Percentiles rank a stretch among this genome's conserved stretches.
phyloP scores from a whole-genome alignment of 2,113 vertebrate genomes.

The Otocyon megalotis region DNA sequence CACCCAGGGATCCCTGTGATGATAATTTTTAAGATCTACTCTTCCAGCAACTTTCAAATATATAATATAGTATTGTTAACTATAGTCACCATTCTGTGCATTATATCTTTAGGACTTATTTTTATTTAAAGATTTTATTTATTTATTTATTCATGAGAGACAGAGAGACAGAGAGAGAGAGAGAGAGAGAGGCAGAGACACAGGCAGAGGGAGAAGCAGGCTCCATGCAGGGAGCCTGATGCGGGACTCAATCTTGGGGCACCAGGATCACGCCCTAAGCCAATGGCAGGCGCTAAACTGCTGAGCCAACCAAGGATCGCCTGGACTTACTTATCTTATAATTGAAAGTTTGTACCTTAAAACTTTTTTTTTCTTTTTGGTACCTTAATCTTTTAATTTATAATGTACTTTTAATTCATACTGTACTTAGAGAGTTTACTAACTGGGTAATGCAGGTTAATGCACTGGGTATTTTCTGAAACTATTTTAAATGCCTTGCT shows the following conservation, averaged over 20 bases:
- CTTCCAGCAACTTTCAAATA: background rate
- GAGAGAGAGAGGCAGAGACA: too few species aligned
- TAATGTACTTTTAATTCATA: background rate
- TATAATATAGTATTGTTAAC: background rate
- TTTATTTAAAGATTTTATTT: background rate
- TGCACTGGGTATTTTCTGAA: background rate
- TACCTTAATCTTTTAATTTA: background rate
- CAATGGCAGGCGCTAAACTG: too few species aligned
- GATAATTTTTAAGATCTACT: background rate
- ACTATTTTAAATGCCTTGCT: background rate
- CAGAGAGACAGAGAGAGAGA: too few species aligned
- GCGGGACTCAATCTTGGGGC: too few species aligned
- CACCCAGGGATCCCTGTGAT: too few species aligned
- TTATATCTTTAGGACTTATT: background rate
- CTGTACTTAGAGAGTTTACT: slow-evolving; percentile 40
- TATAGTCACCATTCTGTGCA: background rate
- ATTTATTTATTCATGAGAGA: too few species aligned
- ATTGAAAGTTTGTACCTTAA: background rate
- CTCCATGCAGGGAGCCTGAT: too few species aligned
- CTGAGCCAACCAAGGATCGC: too few species aligned
- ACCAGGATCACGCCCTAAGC: too few species aligned
- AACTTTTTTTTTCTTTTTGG: background rate
- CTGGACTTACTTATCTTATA: background rate
- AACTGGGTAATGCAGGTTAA: background rate
- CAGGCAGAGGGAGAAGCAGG: too few species aligned